These are phyloP conservation scores for Paralinhomoeus sp. DNA, from an alignment of 2,888 invertebrate species.

Conservation along the genomic window DNA sequence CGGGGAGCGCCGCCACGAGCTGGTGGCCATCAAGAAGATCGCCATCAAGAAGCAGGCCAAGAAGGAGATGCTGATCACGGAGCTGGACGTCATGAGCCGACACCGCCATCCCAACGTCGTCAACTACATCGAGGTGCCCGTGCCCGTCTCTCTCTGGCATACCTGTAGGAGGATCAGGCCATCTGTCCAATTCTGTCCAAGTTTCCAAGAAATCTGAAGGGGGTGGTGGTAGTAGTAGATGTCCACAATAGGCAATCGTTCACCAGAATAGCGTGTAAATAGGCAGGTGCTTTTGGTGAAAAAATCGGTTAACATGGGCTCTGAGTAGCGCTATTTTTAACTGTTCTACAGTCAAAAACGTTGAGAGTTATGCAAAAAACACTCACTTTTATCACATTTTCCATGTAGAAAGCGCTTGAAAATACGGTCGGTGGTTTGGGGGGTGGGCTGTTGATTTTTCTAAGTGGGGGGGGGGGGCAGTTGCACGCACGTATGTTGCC, in stretches of 20 bases:
- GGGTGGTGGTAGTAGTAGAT: too few relatives aligned
- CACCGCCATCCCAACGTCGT: conserved; percentile 82
- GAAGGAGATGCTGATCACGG: conserved; percentile 80
- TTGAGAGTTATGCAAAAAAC: too few relatives aligned
- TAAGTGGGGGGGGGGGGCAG: too few relatives aligned
- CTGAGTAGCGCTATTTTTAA: too few relatives aligned
- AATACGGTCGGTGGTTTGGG: too few relatives aligned
- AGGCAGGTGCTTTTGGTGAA: background rate
- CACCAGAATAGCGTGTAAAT: background rate
- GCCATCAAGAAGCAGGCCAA: conserved; percentile 78
- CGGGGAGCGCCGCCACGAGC: conserved; percentile 38
- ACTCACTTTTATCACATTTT: too few relatives aligned
- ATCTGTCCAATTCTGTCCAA: too few relatives aligned
- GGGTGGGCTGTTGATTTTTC: background rate
- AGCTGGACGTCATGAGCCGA: conserved; percentile 64
- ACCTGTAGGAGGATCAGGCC: background rate
- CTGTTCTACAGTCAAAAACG: too few relatives aligned
- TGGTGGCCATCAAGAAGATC: conserved; percentile 86
- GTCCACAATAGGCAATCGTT: background rate
- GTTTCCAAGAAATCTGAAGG: too few relatives aligned
- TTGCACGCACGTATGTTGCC: too few relatives aligned
- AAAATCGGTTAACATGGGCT: background rate
- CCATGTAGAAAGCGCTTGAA: too few relatives aligned
- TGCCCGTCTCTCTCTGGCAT: background rate
- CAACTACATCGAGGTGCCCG: conserved; percentile 54